Conservation (phyloP, 2,888 invertebrate species). For the Aquatica leii region DNA sequence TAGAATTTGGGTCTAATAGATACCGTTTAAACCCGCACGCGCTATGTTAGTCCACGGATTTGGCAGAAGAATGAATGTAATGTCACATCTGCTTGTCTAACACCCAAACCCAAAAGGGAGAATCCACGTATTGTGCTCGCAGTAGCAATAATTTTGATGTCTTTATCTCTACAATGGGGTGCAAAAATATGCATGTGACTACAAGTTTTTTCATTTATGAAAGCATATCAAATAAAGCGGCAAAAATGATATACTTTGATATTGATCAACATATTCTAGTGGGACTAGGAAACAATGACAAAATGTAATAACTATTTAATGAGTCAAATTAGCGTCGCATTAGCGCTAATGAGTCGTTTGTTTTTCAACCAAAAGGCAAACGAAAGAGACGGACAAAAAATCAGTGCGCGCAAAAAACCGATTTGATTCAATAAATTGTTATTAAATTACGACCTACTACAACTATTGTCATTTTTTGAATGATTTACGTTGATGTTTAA, state of each 20-base stretch:
- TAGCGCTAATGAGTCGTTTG: too few species aligned
- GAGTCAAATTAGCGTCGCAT: too few species aligned
- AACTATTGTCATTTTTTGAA: constrained; percentile 29
- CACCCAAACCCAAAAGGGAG: constrained; percentile 21
- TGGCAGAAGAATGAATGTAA: constrained; percentile 36
- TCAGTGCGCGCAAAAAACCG: too few species aligned
- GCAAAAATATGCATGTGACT: neutral
- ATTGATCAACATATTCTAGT: too few species aligned
- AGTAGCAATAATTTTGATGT: constrained; percentile 21
- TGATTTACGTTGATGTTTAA: constrained; percentile 31
- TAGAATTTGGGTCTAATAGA: constrained; percentile 40
- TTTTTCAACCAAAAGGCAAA: too few species aligned
- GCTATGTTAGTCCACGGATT: constrained; percentile 41
- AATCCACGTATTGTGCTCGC: constrained; percentile 17
- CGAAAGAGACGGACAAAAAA: too few species aligned
- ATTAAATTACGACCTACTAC: constrained; percentile 19
- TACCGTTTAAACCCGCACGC: constrained; percentile 43
- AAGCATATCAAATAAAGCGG: too few species aligned
- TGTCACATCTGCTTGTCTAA: constrained; percentile 38
- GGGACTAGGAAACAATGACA: too few species aligned
- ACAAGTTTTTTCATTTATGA: too few species aligned
- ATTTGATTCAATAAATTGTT: constrained; percentile 8
- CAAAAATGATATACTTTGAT: too few species aligned
- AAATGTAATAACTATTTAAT: too few species aligned
- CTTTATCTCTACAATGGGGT: constrained; percentile 21